These are phyloP conservation scores for Vollenhovia emeryi DNA, from an alignment of 1,140 invertebrate genomes.

Conservation along the genomic window DNA sequence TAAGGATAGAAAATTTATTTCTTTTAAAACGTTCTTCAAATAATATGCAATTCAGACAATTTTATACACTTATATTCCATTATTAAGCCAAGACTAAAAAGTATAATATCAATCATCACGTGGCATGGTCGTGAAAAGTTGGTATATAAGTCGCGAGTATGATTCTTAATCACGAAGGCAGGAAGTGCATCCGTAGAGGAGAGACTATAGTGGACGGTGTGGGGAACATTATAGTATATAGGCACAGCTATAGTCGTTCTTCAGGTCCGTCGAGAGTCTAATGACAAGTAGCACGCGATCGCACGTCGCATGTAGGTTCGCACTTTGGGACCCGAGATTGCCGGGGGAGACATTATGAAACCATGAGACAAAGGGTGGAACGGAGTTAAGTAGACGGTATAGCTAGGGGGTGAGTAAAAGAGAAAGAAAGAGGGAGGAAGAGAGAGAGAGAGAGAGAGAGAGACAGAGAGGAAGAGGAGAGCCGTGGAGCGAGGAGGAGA, in stretches of 20 bases:
- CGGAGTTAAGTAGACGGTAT: conserved; percentile 43
- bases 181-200: conserved; percentile 59
- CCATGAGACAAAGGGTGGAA: conserved; percentile 59
- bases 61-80: not conserved
- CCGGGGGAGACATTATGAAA: conserved; percentile 68
- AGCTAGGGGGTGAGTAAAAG: conserved; percentile 8
- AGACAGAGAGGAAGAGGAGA: conserved; percentile 37
- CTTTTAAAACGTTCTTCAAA: not conserved
- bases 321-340: conserved; percentile 67
- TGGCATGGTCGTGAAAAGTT: not conserved
- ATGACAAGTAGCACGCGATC: conserved; percentile 72
- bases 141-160: conserved; percentile 20
- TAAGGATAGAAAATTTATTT: not conserved
- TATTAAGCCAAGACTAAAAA: not conserved
- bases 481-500: conserved; percentile 53
- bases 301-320: conserved; percentile 70
- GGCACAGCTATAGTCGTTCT: conserved; percentile 25
- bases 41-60: not conserved
- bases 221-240: conserved; percentile 30
- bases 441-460: conserved; percentile 6
- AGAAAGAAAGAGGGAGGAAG: not conserved
- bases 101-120: not conserved
- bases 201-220: conserved; percentile 15
- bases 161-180: conserved; percentile 42
- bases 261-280: conserved; percentile 47